Evolutionary conservation across 2,797 vertebrate species (phyloP).

Genomic region (Adrianichthys oophorus): DNA sequence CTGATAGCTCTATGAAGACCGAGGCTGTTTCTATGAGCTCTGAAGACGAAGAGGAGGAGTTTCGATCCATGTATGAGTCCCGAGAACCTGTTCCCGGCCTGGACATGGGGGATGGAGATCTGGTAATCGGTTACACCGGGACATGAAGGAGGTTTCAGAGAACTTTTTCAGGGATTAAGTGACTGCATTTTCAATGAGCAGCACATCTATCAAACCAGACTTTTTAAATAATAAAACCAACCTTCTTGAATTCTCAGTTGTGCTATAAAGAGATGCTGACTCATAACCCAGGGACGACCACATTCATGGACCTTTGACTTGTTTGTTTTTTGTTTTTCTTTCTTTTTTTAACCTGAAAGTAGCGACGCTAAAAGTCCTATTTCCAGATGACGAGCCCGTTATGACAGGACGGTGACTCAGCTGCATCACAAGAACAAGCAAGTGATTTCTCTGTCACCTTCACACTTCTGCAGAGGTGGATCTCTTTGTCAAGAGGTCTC

Average conservation of each 20-base stretch:
- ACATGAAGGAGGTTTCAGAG: not conserved
- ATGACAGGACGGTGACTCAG: no score
- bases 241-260: not conserved
- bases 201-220: no score
- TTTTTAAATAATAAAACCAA: no score
- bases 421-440: no score
- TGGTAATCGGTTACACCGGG: not conserved
- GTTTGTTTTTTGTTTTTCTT: no score
- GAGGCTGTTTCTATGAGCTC: not conserved
- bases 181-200: no score
- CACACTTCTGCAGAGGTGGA: no score
- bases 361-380: no score
- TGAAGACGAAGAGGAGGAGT: not conserved
- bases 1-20: not conserved
- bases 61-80: not conserved
- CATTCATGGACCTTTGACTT: not conserved
- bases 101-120: conserved; percentile 38
- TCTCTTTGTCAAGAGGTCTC: no score
- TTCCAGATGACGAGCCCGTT: no score
- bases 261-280: not conserved
- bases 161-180: not conserved
- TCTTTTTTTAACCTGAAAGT: not conserved
- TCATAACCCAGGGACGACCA: not conserved
- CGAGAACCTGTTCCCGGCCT: not conserved
- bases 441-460: no score